phyloP scores from a whole-genome alignment of 2,888 invertebrate genomes.

The Apeira syringaria region DNA sequence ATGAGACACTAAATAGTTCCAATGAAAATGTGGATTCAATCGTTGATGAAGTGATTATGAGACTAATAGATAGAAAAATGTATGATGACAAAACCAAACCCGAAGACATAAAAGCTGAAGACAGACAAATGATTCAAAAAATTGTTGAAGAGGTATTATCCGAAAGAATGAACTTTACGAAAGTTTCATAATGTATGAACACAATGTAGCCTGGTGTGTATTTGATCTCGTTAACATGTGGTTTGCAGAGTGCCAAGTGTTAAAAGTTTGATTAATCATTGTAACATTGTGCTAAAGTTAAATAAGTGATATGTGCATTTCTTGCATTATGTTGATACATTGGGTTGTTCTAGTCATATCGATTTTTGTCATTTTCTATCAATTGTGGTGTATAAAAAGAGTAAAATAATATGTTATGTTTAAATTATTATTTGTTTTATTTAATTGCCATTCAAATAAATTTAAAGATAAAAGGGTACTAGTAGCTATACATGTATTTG shows the following conservation, averaged over 20 bases:
- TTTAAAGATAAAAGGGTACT: too few relatives aligned
- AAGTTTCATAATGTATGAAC: constrained; percentile 36
- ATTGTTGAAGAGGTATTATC: constrained; percentile 75
- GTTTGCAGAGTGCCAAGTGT: constrained; percentile 2
- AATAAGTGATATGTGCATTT: constrained; percentile 10
- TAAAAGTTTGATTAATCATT: too few relatives aligned
- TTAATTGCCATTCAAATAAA: too few relatives aligned
- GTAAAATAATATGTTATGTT: constrained; percentile 16
- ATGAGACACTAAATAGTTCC: constrained; percentile 38
- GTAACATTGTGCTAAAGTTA: too few relatives aligned
- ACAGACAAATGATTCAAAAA: constrained; percentile 70
- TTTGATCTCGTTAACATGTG: constrained; percentile 24
- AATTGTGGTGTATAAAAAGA: background rate
- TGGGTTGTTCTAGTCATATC: constrained; percentile 21
- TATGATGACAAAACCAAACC: constrained; percentile 79
- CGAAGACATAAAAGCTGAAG: constrained; percentile 72
- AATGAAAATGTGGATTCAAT: constrained; percentile 71
- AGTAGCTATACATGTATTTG: too few relatives aligned
- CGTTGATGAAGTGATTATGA: constrained; percentile 74
- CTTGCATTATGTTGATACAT: constrained; percentile 4
- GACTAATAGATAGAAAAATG: constrained; percentile 77
- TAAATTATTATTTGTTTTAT: background rate
- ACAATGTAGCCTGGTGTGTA: constrained; percentile 10
- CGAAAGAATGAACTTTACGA: constrained; percentile 68
- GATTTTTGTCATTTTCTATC: constrained; percentile 1